Evolutionary conservation across 2,113 vertebrate genomes (phyloP), one percentile per base, ranked within the genome.

Genomic region (Cnemophilus loriae): DNA sequence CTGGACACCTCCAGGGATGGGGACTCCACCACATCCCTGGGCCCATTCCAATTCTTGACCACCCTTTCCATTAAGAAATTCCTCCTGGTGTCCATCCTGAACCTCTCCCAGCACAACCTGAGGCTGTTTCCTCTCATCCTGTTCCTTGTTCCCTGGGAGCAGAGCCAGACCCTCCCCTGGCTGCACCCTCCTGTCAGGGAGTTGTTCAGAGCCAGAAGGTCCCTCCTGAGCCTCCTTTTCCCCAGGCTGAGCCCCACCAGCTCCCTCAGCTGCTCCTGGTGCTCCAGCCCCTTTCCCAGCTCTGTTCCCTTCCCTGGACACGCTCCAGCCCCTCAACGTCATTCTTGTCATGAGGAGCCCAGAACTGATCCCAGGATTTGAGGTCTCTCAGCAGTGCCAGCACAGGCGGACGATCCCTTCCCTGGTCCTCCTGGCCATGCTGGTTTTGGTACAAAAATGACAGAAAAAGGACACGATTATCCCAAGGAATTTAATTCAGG

Each of bases 151-250:
- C 5, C 8, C 32, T 37, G 37, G 15, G 27, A 74, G 27, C 18
- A 65, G 37, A 59, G 0, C 37, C 52, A 0, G 3, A 74, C 3
- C 3, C 4, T 8, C 5, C 1, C 6, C 27, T 10, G 28, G 22
- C 16, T 67, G 4, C 0, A 0, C 8, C 2, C 8, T 39, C 55
- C 15, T 61, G 0, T 23, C 35, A 69, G 26, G 63, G 35, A 75
- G 0, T 26, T 60, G 7, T 23, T 47, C 0, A 32, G 39, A 42
- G 1, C 3, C 11, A 56, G 5, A 28, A 83, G 6, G 3, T 55
- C 2, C n/a, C 8, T 0, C 10, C 15, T 23, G 41, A 63, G 2
- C 21, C 30, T 76, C 41, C 21, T 56, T 69, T 69, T 63, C 16
- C 42, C 63, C 70, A 61, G 35, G 26, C 1, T 77, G 63, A 69